Percentiles rank a stretch among this genome's conserved stretches.
Conservation (phyloP, 1,140 invertebrate genomes). For the Magallana angulata region DNA sequence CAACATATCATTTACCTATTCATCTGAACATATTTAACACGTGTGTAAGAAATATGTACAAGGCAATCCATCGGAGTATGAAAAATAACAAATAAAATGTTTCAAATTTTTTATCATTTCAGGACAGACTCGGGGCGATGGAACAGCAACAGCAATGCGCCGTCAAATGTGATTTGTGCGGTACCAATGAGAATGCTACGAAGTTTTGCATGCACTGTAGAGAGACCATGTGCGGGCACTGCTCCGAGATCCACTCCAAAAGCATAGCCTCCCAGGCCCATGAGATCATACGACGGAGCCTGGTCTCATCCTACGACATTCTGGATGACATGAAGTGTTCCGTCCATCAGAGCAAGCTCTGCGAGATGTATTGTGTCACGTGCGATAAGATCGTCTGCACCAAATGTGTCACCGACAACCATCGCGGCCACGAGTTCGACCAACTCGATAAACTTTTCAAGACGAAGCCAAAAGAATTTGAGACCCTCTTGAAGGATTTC, state of each 20-base stretch:
- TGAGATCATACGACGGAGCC: not conserved
- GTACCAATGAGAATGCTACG: not conserved
- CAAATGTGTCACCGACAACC: conserved; percentile 24
- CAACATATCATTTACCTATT: too few species aligned
- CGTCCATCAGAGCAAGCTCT: not conserved
- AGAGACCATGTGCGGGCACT: conserved; percentile 12
- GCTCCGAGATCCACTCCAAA: not conserved
- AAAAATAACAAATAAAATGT: too few species aligned
- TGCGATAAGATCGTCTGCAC: conserved; percentile 13
- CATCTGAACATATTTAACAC: too few species aligned
- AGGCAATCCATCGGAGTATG: too few species aligned
- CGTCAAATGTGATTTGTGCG: not conserved
- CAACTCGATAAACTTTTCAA: conserved; percentile 13
- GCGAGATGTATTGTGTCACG: conserved; percentile 15
- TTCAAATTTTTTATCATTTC: not conserved
- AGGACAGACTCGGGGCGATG: not conserved
- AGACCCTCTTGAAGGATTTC: not conserved
- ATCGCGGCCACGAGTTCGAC: conserved; percentile 18
- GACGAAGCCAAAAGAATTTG: conserved; percentile 26
- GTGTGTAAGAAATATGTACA: too few species aligned
- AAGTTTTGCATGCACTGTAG: conserved; percentile 14
- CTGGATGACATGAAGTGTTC: conserved; percentile 35
- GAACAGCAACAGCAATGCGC: not conserved
- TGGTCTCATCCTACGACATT: not conserved
- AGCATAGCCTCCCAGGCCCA: not conserved